Evolutionary conservation across 2,797 vertebrate species (phyloP), one percentile per base, ranked within the genome.

Genomic region (Phoxinus dragarum): DNA sequence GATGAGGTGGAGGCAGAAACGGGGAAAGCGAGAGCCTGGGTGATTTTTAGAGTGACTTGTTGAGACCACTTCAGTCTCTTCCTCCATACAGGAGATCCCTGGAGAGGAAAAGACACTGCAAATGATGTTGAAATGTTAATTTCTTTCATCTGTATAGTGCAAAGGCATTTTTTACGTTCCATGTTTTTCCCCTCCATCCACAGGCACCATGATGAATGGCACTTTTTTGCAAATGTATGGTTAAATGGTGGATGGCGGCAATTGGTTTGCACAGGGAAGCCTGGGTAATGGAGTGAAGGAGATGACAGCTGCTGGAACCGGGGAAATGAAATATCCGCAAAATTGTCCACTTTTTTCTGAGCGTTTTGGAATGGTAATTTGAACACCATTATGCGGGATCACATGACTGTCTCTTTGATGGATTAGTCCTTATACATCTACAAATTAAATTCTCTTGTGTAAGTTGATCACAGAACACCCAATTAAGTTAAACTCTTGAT

Each of bases 281-380:
- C 84, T 85, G 84, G 67, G 84, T 85, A 85, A 85, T 85, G 84
- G 76, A 85, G 84, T 80, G 84, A 85, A 80, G 59, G 84, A 79
- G 84, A 72, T 72, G 76, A 80, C 84, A 85, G 84, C 84, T 79
- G 84, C 76, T 84, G 82, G 47, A 56, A 84, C 49, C 19, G 12
- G 40, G n/a, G 52, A 64, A 85, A 80, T 59, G 84, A 85, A 72
- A 85, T 61, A 72, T 80, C 40, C 11, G 9, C 52, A 72, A 72
- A 85, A 49, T 49, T 49, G 75, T 85, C 66, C 27, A 49, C 10
- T 61, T 80, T 72, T 83, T 64, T n/a, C 17, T 9, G 23, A 52
- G 42, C 54, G 4, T 72, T 61, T 49, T 61, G 67, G 54, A 64
- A 38, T 34, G 76, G 76, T 80, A 80, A 61, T 73, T 72, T 49